These are phyloP conservation scores for Myathropa florea DNA, from an alignment of 2,888 invertebrate species.

Conservation along the genomic window DNA sequence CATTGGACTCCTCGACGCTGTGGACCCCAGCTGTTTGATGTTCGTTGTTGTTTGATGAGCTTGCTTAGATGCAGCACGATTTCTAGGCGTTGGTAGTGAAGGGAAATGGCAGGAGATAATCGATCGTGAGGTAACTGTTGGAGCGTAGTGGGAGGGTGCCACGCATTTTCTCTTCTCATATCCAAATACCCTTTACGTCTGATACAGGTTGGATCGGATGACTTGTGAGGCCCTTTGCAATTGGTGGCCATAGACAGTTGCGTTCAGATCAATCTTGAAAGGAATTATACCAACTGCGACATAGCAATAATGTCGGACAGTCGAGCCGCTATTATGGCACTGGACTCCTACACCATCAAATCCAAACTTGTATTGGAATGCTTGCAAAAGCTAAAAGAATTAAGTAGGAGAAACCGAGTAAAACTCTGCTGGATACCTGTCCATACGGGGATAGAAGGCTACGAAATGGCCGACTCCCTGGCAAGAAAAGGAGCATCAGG, in stretches of 20 bases:
- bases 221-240: slow-evolving; percentile 2
- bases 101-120: slow-evolving; percentile 1
- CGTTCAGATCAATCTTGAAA: slow-evolving; percentile 72
- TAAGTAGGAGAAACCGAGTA: too few species aligned
- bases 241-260: too few species aligned
- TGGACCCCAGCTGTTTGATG: neutral
- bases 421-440: too few species aligned
- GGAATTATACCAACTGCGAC: too few species aligned
- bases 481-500: too few species aligned
- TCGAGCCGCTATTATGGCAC: too few species aligned
- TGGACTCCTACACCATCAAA: too few species aligned
- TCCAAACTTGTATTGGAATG: too few species aligned
- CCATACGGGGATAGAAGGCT: too few species aligned
- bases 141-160: neutral
- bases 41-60: neutral
- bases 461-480: too few species aligned
- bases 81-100: neutral
- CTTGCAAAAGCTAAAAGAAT: too few species aligned
- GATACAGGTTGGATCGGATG: neutral
- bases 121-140: neutral
- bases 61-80: neutral
- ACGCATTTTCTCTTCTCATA: neutral
- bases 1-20: neutral
- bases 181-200: neutral
- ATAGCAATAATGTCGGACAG: too few species aligned